These are phyloP conservation scores for Drosophila rhopaloa DNA, from an alignment of 1,140 invertebrate genomes.

Conservation along the genomic window DNA sequence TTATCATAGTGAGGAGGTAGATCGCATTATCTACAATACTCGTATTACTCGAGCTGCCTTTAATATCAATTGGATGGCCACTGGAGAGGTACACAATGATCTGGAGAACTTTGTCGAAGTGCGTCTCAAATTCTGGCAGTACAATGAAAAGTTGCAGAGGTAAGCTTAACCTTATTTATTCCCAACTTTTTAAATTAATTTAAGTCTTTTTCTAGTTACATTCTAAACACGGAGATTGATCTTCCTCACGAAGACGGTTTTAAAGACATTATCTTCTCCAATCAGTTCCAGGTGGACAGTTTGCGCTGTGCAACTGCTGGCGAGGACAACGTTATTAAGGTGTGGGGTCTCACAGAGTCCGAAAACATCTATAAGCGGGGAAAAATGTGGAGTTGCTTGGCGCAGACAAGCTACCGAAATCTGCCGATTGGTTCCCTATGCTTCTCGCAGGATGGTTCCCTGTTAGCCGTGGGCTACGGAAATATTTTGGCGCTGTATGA, in stretches of 20 bases:
- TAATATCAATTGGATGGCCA: conserved; percentile 91
- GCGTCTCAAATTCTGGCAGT: conserved; percentile 93
- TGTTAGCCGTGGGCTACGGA: conserved; percentile 90
- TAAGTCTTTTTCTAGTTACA: conserved; percentile 86
- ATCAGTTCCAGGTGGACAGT: conserved; percentile 84
- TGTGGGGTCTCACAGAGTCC: conserved; percentile 88
- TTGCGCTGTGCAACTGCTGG: conserved; percentile 88
- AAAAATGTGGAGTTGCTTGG: conserved; percentile 88
- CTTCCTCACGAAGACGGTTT: conserved; percentile 89
- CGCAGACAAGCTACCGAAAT: conserved; percentile 88
- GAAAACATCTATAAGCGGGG: conserved; percentile 86
- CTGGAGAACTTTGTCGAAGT: conserved; percentile 88
- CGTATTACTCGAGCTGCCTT: conserved; percentile 89
- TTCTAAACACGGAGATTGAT: conserved; percentile 90
- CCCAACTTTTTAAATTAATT: no score
- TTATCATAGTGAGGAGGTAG: conserved; percentile 88
- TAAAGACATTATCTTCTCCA: conserved; percentile 88
- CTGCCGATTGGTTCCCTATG: conserved; percentile 86
- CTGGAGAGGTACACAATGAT: conserved; percentile 89
- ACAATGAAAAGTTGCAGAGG: conserved; percentile 87
- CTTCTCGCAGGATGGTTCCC: conserved; percentile 91
- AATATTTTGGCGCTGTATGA: conserved; percentile 90
- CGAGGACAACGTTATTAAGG: conserved; percentile 89
- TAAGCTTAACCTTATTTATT: conserved; percentile 76
- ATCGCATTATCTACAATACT: conserved; percentile 87